Evolutionary conservation across 2,113 vertebrate species (phyloP).

Genomic region (Trachemys scripta): DNA sequence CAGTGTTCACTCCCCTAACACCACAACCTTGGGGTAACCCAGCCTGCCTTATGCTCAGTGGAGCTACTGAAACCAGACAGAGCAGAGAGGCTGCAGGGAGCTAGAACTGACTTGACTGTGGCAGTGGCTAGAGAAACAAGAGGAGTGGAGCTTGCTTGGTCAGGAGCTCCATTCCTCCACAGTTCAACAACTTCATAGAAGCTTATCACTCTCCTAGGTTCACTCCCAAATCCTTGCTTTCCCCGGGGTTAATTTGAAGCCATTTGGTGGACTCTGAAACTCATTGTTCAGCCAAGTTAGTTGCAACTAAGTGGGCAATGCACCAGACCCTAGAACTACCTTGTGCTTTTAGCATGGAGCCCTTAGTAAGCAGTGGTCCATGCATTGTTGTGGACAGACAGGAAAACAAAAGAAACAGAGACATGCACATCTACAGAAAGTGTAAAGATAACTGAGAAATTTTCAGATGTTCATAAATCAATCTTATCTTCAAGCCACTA

Average conservation of each 20-base stretch:
- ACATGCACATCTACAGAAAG: neutral
- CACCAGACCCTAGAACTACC: neutral
- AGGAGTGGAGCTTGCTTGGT: neutral
- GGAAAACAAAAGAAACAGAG: neutral
- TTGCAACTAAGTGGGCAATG: neutral
- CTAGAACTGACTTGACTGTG: neutral
- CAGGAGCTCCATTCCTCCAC: neutral
- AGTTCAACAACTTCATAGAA: neutral
- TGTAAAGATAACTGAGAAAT: neutral
- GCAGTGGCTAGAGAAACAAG: neutral
- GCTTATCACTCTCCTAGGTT: neutral
- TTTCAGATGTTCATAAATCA: conserved; percentile 52
- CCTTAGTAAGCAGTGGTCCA: neutral
- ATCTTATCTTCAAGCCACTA: conserved; percentile 14
- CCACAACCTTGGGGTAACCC: too few species aligned
- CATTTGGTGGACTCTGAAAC: neutral
- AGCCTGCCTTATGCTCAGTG: neutral
- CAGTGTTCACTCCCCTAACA: neutral
- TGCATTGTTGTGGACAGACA: neutral
- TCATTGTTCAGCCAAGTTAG: neutral
- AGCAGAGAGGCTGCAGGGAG: neutral
- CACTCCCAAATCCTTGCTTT: neutral
- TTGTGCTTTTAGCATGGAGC: neutral
- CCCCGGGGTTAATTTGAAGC: neutral
- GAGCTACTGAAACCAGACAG: neutral